Base-by-base conservation (phyloP, 1,140 invertebrate genomes). In the Latrodectus geometricus region DNA sequence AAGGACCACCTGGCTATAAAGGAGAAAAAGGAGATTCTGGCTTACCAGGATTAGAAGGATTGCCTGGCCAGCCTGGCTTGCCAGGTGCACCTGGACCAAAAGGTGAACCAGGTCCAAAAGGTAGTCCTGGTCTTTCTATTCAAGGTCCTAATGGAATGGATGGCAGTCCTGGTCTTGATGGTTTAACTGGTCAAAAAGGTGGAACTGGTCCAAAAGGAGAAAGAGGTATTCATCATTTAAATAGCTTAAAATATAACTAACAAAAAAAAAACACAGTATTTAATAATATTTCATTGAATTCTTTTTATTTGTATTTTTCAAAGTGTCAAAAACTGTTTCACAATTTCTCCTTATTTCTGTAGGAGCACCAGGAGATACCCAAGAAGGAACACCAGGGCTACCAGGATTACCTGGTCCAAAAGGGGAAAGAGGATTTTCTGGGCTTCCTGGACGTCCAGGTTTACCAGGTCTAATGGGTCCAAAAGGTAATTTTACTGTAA, bases 151-250 rank as follows among this genome's bases (percentile, higher is more conserved):
- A 83, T 80, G 89, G 89, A 49, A 83, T 89, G 86, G 89, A 89
- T 82, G 89, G 89, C 8, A 88, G 77, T 48, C 88, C 88, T 65
- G 89, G 89, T 74, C 75, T 89, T 68, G 93, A 94, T 88, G 95
- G 95, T 68, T 91, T 92, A 4, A 95, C 95, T 89, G 96, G 96
- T n/a, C 91, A 93, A 85, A 96, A 96, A 90, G 96, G 96, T 88
- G 95, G 96, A 92, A 93, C 93, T 86, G 96, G 96, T 87, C 95
- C 95, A 88, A 90, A 91, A 80, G 96, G 96, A 52, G 90, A 93
- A 21, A 91, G 94, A 90, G 96, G 89, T 89, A 88, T 87, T 35
- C 23, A 5, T 15, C 9, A 61, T 76, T 76, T 35, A 56, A 12
- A 17, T 61, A 35, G 2, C 35, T 35, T 35, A 35, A 35, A 35